Percentiles rank a stretch among this genome's conserved stretches.
These are phyloP conservation scores for Camarhynchus parvulus DNA, from an alignment of 2,113 vertebrate species.

Conservation along the genomic window DNA sequence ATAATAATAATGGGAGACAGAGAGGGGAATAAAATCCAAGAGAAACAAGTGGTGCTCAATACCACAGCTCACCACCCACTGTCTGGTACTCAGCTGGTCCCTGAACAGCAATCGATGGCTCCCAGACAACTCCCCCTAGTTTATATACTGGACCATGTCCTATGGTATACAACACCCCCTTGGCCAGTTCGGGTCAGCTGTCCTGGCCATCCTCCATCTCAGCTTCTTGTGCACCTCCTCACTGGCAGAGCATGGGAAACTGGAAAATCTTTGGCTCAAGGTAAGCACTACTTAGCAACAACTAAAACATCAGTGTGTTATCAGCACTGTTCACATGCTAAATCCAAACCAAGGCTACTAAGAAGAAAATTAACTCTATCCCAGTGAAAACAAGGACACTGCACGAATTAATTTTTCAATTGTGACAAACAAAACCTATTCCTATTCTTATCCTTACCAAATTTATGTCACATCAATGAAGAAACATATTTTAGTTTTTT, in stretches of 20 bases:
- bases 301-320: background rate
- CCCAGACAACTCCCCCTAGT: background rate
- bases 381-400: background rate
- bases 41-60: background rate
- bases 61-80: background rate
- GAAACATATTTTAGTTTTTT: background rate
- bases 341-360: background rate
- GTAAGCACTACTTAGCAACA: background rate
- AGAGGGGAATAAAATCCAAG: background rate
- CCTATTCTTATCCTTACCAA: background rate
- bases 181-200: background rate
- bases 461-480: background rate
- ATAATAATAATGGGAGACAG: background rate
- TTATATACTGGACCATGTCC: background rate
- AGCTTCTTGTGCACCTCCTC: background rate
- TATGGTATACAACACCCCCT: background rate
- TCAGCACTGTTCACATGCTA: background rate
- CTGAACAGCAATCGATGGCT: background rate
- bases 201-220: background rate
- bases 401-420: background rate
- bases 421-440: background rate
- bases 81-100: background rate
- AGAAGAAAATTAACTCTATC: background rate
- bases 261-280: background rate
- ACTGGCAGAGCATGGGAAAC: background rate